Base-by-base conservation (phyloP, 2,797 vertebrate species). In the Cynopterus sphinx region DNA sequence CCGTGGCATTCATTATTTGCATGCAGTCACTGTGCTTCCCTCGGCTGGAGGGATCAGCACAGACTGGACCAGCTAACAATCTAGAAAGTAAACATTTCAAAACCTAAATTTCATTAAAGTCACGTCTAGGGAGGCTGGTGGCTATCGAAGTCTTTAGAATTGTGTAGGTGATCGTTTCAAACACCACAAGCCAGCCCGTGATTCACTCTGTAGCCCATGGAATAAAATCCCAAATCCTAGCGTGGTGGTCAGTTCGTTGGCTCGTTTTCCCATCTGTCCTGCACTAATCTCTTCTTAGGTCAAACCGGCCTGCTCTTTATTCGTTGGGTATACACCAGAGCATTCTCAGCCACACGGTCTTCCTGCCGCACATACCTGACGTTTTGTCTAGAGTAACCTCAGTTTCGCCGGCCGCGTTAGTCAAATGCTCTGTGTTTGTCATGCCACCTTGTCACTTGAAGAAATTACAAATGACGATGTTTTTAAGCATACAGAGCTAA, bases 401-500 rank as follows among this genome's bases (percentile, higher is more conserved):
- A 0, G 4, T 75, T 59, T 70, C 0, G 4, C 24, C 22, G 9
- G 71, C 43, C 19, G 5, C 1, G 0, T 57, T 46, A 63, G 65
- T 89, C 51, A 24, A 24, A 24, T 53, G 74, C 36, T 1, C 0
- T 75, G 63, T 53, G 41, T 39, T 21, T 28, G 73, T 43, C 55
- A 1, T 41, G 43, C 24, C 15, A 0, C 36, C 17, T 16, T 39
- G 59, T 95, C 49, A 55, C 39, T 85, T 87, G 26, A 91, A 94
- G 90, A 94, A 84, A 96, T 97, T 94, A 97, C 96, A 96, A 96
- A 95, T 94, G 68, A 91, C 19, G 10, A 53, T 97, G 94, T 97
- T 92, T 90, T 92, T 97, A 96, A 99, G 99, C 99, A 74, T 99
- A 99, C 41, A 99, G 99, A 98, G 99, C 99, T 85, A 99, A 99